Conservation (phyloP, 2,888 invertebrate genomes). For the Microctonus brassicae region DNA sequence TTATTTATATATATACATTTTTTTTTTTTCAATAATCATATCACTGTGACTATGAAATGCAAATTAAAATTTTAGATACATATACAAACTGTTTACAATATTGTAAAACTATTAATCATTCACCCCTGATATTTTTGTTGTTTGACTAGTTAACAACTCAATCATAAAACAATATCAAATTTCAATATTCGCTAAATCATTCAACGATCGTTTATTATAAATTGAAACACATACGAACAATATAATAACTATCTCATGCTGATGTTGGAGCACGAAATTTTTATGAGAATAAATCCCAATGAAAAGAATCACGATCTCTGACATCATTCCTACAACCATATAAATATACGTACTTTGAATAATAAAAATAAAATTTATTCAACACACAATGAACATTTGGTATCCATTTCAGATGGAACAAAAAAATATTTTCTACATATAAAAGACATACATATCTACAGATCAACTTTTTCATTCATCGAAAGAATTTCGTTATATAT, state of each 20-base stretch:
- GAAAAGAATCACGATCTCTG: conserved; percentile 15
- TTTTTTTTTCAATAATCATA: too few relatives aligned
- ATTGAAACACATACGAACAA: conserved; percentile 40
- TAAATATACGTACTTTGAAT: not conserved
- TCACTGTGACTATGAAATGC: too few relatives aligned
- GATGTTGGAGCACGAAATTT: not conserved
- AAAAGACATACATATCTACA: conserved; percentile 16
- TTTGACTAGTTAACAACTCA: conserved; percentile 62
- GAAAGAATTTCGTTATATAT: conserved; percentile 9
- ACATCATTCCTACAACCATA: conserved; percentile 20
- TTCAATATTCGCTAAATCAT: conserved; percentile 69
- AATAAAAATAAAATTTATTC: not conserved
- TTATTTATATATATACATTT: not conserved
- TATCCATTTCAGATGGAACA: conserved; percentile 25
- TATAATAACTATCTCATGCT: conserved; percentile 2
- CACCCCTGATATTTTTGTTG: conserved; percentile 24
- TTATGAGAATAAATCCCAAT: conserved; percentile 11
- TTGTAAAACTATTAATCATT: conserved; percentile 68
- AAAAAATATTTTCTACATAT: conserved; percentile 23
- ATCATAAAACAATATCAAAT: conserved; percentile 69
- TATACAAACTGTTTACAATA: conserved; percentile 65
- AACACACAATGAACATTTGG: conserved; percentile 11
- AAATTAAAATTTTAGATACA: conserved; percentile 62
- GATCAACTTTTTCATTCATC: conserved; percentile 32
- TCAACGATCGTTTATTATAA: conserved; percentile 66